phyloP scores from a whole-genome alignment of 2,888 invertebrate species.

The Frankliniella fusca region DNA sequence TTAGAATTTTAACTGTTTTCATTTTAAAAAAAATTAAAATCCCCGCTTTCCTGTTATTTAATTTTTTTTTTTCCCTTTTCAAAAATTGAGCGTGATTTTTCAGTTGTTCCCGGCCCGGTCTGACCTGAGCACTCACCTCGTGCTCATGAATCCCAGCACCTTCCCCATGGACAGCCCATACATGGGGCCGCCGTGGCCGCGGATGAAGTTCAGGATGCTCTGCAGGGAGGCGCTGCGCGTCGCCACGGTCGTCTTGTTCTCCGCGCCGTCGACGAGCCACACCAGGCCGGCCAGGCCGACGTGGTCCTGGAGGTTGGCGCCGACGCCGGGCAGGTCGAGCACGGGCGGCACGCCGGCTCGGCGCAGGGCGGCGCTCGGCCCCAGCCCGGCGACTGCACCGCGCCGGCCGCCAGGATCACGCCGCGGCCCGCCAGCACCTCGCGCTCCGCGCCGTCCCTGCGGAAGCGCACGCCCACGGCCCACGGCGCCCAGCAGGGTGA shows the following conservation, averaged over 20 bases:
- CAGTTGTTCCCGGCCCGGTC: slow-evolving; percentile 36
- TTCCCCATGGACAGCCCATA: slow-evolving; percentile 66
- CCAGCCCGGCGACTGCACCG: slow-evolving; percentile 38
- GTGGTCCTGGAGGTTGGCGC: slow-evolving; percentile 53
- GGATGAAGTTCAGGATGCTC: slow-evolving; percentile 58
- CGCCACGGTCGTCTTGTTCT: slow-evolving; percentile 44
- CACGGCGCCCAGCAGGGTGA: slow-evolving; percentile 35
- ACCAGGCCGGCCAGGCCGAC: slow-evolving; percentile 70
- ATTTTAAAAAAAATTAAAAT: too few relatives aligned
- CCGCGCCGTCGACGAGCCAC: slow-evolving; percentile 60
- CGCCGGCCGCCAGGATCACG: slow-evolving; percentile 38
- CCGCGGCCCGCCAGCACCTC: slow-evolving; percentile 34
- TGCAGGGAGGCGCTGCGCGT: slow-evolving; percentile 60
- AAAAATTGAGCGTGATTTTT: slow-evolving; percentile 34
- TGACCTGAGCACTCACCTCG: slow-evolving; percentile 27
- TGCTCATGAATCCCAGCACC: slow-evolving; percentile 61
- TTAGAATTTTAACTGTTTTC: too few relatives aligned
- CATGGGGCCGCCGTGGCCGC: slow-evolving; percentile 60
- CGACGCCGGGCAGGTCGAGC: slow-evolving; percentile 46
- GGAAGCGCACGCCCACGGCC: slow-evolving; percentile 40
- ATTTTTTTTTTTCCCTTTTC: too few relatives aligned
- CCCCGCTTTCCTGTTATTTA: not conserved
- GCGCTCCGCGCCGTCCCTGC: slow-evolving; percentile 28
- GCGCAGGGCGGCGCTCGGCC: slow-evolving; percentile 35
- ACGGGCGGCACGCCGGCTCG: slow-evolving; percentile 34